Evolutionary conservation across 2,888 invertebrate species (phyloP), one percentile per base, ranked within the genome.

Genomic region (Acrobasis suavella): DNA sequence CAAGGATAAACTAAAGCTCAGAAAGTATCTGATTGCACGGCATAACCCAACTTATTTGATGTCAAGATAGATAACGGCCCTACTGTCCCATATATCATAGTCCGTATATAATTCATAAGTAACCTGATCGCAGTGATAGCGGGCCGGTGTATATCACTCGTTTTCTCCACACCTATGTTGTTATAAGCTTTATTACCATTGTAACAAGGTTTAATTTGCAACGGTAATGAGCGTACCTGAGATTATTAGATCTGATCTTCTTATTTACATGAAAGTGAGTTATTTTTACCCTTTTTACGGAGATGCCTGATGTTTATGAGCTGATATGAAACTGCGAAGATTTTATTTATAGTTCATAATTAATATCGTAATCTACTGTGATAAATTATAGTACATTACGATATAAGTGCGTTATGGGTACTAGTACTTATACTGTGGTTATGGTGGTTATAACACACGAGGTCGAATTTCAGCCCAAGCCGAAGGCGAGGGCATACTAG

Each of bases 61-160:
- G 64, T 58, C 64, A 56, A 60, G 50, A 63, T 50, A 64, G 60
- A 60, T 64, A 64, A 58, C 50, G 60, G 60, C 14, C 42, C 32
- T 42, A 22, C 38, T 51, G 52, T 59, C 50, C 58, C 62, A 63
- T 70, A 69, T 67, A 69, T 77, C 76, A 77, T 75, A 75, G 75
- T 72, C 73, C 62, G 65, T 67, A 76, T 74, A 75, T 75, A 76
- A 79, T 77, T 72, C 76, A 77, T 77, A 76, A 72, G 71, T 60
- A 71, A 71, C 68, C 63, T 65, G 77, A 77, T 75, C 73, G 37
- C 37, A 6, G 32, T 42, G 56, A 72, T 71, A 65, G 64, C 14
- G 64, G 66, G 62, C 50, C 61, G 56, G 62, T 61, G 66, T 72
- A 67, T 67, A 70, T 70, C 68, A 71, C 67, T 50, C 32, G 37